Evolutionary conservation across 1,140 invertebrate species (phyloP), one percentile per base, ranked within the genome.

Genomic region (Drosophila rufa): DNA sequence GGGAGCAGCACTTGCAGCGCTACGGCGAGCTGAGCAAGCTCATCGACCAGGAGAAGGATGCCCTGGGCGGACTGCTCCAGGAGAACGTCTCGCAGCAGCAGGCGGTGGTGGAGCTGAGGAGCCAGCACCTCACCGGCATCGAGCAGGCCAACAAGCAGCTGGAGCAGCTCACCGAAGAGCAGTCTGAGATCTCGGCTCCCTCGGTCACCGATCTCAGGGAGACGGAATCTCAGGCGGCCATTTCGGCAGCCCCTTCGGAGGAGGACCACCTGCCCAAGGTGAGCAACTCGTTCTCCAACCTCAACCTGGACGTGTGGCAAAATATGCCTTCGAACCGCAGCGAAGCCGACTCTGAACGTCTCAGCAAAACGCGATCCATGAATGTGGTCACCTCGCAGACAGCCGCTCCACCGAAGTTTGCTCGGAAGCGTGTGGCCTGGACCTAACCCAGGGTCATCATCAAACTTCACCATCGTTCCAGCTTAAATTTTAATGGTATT

Each of bases 61-160:
- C 67, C 36, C 15, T 84, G 17, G 48, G 69, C 15, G 47, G n/a
- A 71, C 89, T 93, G 58, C 40, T 93, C 2, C 67, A 67, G 43
- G 79, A 91, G 60, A 93, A 93, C 48, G 69, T 92, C n/a, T 38
- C 80, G 11, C 82, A 91, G 50, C 94, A 94, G 67, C 79, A 91
- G 59, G 58, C 92, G 4, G 58, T 94, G 11, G 55, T 94, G 1
- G 76, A 92, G 22, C 81, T 94, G 66, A 84, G 93, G 1, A 86
- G 93, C 60, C 83, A 91, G 30, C 92, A 94, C 65, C 46, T 94
- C 0, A 61, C 82, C 22, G 80, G 79, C 19, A 93, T 94, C 64
- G 93, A 94, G 69, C 84, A 92, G 67, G 92, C 92, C 56, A 92
- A 93, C 75, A 80, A 92, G 17, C 92, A 94, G 58, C 65, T 94